A percentile compares a stretch with the other conserved stretches of the same genome.
phyloP scores from a whole-genome alignment of 2,113 vertebrate species.

The Tichodroma muraria region DNA sequence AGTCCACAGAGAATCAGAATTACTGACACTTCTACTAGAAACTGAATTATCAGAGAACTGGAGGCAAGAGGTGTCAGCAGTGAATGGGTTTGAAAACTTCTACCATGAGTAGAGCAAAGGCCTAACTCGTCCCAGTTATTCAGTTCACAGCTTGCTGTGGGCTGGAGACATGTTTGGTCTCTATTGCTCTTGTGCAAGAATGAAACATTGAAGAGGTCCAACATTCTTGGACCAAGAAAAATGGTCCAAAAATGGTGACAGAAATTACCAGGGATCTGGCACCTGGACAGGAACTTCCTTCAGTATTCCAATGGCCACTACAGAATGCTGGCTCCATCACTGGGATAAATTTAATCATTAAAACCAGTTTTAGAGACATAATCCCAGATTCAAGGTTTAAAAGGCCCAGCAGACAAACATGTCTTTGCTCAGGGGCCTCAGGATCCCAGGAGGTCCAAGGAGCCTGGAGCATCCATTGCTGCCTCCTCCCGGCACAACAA shows the following conservation, averaged over 20 bases:
- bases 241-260: not conserved
- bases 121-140: not conserved
- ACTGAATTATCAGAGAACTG: not conserved
- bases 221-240: too few relatives aligned
- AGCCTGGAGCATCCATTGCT: not conserved
- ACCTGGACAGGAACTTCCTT: not conserved
- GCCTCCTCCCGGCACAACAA: not conserved
- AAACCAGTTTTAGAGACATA: not conserved
- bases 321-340: not conserved
- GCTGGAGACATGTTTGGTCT: not conserved
- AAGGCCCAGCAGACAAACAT: not conserved
- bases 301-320: not conserved
- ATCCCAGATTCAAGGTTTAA: not conserved
- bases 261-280: not conserved
- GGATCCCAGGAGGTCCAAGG: rapidly evolving
- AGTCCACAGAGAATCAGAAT: not conserved
- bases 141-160: not conserved
- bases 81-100: not conserved
- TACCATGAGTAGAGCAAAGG: not conserved
- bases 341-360: not conserved
- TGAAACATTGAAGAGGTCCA: not conserved
- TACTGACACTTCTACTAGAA: not conserved
- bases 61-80: not conserved
- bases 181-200: not conserved
- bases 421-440: not conserved